These are phyloP conservation scores for Gasterosteus nipponicus DNA, from an alignment of 2,113 vertebrate genomes.

Conservation along the genomic window DNA sequence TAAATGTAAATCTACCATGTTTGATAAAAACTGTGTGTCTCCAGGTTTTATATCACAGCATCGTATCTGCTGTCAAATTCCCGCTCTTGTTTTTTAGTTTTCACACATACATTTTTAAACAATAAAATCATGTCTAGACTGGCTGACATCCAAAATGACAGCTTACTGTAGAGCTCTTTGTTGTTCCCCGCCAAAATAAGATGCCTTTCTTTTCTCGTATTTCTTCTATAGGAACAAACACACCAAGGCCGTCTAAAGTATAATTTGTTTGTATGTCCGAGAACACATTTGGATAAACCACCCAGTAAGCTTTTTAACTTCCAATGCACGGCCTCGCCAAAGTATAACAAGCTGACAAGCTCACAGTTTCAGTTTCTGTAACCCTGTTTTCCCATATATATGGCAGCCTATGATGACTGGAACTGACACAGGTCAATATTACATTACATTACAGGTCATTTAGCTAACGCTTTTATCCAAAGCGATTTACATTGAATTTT, in stretches of 20 bases:
- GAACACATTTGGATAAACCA: background rate
- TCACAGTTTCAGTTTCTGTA: constrained; percentile 10
- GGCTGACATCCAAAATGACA: constrained; percentile 40
- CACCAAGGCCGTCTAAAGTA: background rate
- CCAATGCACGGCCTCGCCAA: background rate
- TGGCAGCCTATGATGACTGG: constrained; percentile 1
- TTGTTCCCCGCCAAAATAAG: background rate
- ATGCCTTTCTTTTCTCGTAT: background rate
- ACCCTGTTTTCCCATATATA: constrained; percentile 3
- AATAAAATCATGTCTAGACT: constrained; percentile 43
- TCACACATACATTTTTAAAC: constrained; percentile 9
- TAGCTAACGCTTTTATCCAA: too few relatives aligned
- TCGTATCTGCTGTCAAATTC: constrained; percentile 6
- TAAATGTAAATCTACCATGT: background rate
- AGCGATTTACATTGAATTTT: too few relatives aligned
- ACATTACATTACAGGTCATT: too few relatives aligned
- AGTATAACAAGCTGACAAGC: background rate
- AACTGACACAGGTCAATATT: constrained; percentile 35
- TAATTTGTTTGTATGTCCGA: background rate
- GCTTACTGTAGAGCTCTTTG: constrained; percentile 26
- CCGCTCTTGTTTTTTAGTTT: background rate
- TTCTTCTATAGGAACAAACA: background rate
- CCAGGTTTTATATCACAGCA: background rate
- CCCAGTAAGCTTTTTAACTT: background rate
- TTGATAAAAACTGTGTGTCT: background rate